phyloP scores from a whole-genome alignment of 2,797 vertebrate genomes.

The Gambusia yucatana region DNA sequence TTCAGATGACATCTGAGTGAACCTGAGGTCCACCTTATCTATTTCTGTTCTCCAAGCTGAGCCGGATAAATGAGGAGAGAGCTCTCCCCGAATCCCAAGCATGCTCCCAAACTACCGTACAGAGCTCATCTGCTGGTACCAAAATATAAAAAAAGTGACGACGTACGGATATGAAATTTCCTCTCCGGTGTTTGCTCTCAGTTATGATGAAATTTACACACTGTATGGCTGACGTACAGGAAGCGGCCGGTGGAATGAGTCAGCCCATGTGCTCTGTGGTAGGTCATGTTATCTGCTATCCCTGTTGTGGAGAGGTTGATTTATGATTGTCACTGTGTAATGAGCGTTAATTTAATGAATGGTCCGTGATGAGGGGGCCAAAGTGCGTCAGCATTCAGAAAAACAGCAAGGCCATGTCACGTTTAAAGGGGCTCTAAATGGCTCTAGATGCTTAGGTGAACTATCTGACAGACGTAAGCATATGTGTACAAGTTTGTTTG shows the following conservation, averaged over 20 bases:
- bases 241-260: conserved; percentile 57
- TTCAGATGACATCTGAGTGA: conserved; percentile 67
- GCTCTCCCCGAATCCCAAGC: conserved; percentile 54
- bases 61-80: conserved; percentile 51
- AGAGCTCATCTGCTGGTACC: conserved; percentile 34
- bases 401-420: conserved; percentile 60
- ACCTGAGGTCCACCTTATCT: conserved; percentile 64
- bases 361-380: conserved; percentile 57
- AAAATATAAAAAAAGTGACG: conserved; percentile 72
- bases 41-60: conserved; percentile 51
- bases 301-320: conserved; percentile 70
- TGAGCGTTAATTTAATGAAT: conserved; percentile 77
- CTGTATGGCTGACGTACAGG: conserved; percentile 70
- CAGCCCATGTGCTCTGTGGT: conserved; percentile 46
- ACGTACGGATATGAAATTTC: conserved; percentile 79
- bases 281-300: conserved; percentile 72
- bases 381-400: conserved; percentile 77
- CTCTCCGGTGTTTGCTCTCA: conserved; percentile 70
- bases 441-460: conserved; percentile 59
- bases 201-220: conserved; percentile 75
- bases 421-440: conserved; percentile 69
- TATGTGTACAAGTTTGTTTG: conserved; percentile 40
- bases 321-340: conserved; percentile 71
- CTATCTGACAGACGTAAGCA: conserved; percentile 71
- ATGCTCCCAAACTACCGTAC: conserved; percentile 32